These are phyloP conservation scores for Brienomyrus brachyistius DNA, from an alignment of 2,113 vertebrate genomes.

Conservation along the genomic window DNA sequence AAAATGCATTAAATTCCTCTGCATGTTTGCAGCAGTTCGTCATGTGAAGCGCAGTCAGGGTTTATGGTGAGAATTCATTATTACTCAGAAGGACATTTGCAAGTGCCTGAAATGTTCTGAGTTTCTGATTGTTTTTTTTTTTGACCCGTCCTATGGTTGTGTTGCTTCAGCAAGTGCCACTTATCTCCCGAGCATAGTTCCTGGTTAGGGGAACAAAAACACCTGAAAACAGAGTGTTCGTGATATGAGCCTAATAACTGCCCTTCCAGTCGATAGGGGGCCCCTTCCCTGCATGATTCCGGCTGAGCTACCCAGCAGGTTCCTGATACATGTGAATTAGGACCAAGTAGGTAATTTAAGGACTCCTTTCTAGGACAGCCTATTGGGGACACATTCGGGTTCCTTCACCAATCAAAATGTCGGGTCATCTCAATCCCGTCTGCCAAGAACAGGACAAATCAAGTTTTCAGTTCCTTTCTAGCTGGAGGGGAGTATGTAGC, in stretches of 20 bases:
- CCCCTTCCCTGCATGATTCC: background rate
- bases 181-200: background rate
- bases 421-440: background rate
- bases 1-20: background rate
- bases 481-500: background rate
- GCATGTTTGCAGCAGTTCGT: background rate
- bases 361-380: background rate
- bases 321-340: background rate
- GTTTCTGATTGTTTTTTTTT: background rate
- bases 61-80: background rate
- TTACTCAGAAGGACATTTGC: background rate
- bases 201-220: background rate
- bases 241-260: background rate
- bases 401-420: background rate
- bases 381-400: background rate
- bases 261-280: background rate
- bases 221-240: background rate
- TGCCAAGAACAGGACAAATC: background rate
- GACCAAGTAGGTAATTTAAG: background rate
- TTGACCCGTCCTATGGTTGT: background rate
- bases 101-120: background rate
- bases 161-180: background rate
- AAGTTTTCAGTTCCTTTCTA: background rate
- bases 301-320: background rate
- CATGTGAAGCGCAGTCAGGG: too few species aligned